Evolutionary conservation across 2,113 vertebrate genomes (phyloP).

Genomic region (Ciconia boyciana): DNA sequence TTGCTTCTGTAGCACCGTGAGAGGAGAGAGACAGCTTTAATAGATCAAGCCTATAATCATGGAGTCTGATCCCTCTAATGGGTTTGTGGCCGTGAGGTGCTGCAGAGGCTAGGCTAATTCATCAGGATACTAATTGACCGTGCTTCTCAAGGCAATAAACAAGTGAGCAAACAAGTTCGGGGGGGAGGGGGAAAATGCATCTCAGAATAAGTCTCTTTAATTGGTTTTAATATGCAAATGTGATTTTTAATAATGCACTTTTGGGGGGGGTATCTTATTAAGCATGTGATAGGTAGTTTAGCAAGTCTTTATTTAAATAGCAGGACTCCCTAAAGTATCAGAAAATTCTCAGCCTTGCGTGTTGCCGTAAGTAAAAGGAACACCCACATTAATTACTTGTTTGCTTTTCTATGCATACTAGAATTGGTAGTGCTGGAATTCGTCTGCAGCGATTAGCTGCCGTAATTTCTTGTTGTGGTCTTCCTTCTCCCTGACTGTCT

Average conservation of each 20-base stretch:
- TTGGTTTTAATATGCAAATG: not conserved
- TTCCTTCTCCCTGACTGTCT: not conserved
- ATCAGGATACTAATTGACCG: not conserved
- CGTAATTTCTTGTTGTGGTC: not conserved
- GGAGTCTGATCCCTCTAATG: not conserved
- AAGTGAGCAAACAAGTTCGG: not conserved
- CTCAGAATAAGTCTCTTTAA: not conserved
- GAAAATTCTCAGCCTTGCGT: not conserved
- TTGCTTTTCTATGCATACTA: not conserved
- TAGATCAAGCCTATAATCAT: not conserved
- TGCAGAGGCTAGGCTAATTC: not conserved
- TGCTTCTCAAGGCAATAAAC: not conserved
- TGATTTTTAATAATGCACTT: not conserved
- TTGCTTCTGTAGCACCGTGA: not conserved
- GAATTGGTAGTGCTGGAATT: not conserved
- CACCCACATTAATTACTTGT: not conserved
- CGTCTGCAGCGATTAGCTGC: not conserved
- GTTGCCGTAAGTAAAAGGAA: not conserved
- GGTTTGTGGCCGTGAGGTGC: not conserved
- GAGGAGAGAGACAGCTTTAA: not conserved
- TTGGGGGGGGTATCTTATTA: not conserved
- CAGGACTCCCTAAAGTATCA: not conserved
- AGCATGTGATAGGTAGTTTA: not conserved
- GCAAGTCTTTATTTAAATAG: not conserved
- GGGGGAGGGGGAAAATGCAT: too few species aligned